phyloP scores from a whole-genome alignment of 2,797 vertebrate species.

The Cuniculus paca region DNA sequence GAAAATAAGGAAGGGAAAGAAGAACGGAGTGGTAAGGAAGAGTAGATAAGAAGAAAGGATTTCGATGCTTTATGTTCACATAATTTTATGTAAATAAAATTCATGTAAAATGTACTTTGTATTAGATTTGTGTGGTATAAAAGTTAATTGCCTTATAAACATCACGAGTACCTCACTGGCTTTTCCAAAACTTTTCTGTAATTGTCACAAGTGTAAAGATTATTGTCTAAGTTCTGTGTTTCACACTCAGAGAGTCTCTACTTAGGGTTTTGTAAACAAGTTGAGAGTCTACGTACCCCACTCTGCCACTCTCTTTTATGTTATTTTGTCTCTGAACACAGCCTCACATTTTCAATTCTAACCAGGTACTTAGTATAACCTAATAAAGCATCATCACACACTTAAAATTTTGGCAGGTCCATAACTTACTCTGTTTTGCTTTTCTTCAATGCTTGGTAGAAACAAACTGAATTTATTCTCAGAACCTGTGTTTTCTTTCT shows the following conservation, averaged over 20 bases:
- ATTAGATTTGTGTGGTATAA: neutral
- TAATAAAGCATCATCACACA: neutral
- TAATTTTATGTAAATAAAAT: neutral
- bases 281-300: neutral
- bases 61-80: neutral
- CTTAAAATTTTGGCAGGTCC: neutral
- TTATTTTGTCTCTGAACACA: neutral
- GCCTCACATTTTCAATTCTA: neutral
- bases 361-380: neutral
- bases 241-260: neutral
- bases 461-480: neutral
- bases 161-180: neutral
- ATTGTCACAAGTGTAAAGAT: neutral
- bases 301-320: neutral
- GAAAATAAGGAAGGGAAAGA: neutral
- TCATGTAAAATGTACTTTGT: neutral
- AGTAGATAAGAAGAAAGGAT: neutral
- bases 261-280: neutral
- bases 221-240: neutral
- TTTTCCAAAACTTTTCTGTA: neutral
- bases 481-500: neutral
- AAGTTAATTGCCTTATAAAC: neutral
- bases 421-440: neutral
- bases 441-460: neutral
- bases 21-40: neutral